Base-by-base conservation (phyloP, 2,113 vertebrate genomes). In the Ptilorrhoa leucosticta region DNA sequence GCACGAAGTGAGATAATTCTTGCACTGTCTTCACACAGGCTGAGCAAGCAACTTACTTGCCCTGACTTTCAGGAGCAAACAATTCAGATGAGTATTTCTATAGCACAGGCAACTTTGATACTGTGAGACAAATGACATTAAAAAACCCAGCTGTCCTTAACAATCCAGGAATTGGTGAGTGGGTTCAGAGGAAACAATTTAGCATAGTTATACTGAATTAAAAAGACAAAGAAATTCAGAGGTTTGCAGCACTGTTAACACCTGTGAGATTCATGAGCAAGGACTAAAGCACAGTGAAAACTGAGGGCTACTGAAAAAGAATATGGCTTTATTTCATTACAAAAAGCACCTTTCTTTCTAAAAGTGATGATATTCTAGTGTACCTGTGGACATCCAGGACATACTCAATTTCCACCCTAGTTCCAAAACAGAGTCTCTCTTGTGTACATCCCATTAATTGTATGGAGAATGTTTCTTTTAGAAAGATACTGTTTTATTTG, bases 391-490 rank as follows among this genome's bases (percentile, higher is more conserved):
- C 27, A 72, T 16, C 12, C 31, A 53, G 11, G 30, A 19, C 27
- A 84, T 11, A 10, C 24, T 37, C 50, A 22, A 17, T 57, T 78
- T 42, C 73, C 22, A 27, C 35, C 31, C 22, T 27, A 33, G 14
- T 70, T 73, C 28, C 56, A 83, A 51, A 72, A 22, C 8, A 71
- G 10, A 35, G 47, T 58, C 20, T 82, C 18, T 47, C 40, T 40
- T 33, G 3, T 22, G 24, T 15, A 54, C 10, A 24, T 19, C 20
- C 13, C 21, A 12, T 48, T 18, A 50, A n/a, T 54, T 3, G 0
- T 42, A 77, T 39, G 3, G 15, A 22, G 11, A 80, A 15, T 33
- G 75, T 22, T 76, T 63, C 2, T 63, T 39, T 60, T 35, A 13
- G 21, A 33, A 54, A 35, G 6, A 50, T 27, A 54, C 7, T 35